A percentile compares a stretch with the other conserved stretches of the same genome.
phyloP scores from a whole-genome alignment of 2,797 vertebrate genomes.

The Microctenopoma stevenorrisi region DNA sequence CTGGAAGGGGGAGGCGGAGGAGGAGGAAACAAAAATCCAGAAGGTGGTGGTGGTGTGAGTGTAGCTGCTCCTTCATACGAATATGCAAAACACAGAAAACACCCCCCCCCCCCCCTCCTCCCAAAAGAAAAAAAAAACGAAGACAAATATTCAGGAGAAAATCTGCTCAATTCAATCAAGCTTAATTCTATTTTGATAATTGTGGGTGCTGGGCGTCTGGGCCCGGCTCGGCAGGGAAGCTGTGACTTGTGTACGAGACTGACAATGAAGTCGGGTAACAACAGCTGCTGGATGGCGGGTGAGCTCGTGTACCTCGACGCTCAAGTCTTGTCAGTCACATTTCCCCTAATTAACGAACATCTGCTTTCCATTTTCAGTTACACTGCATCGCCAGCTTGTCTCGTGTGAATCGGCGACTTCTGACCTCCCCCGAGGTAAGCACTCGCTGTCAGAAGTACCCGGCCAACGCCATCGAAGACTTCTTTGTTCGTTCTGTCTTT shows the following conservation, averaged over 20 bases:
- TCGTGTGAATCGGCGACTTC: constrained; percentile 94
- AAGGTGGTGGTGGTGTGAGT: constrained; percentile 50
- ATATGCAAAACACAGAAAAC: constrained; percentile 18
- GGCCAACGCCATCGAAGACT: constrained; percentile 39
- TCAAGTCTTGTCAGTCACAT: constrained; percentile 99
- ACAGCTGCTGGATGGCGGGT: constrained; percentile 94
- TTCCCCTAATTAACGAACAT: constrained; percentile 99
- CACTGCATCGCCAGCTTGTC: constrained; percentile 95
- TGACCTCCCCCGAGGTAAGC: constrained; percentile 90
- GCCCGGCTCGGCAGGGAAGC: constrained; percentile 86
- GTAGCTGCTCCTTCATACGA: constrained; percentile 51
- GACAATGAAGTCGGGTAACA: constrained; percentile 92
- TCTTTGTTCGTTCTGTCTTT: constrained; percentile 4
- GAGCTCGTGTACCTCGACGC: constrained; percentile 91
- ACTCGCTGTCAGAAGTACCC: constrained; percentile 65
- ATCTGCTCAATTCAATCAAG: constrained; percentile 87
- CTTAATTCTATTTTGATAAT: constrained; percentile 90
- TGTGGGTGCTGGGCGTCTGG: constrained; percentile 82
- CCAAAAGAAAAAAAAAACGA: constrained; percentile 10
- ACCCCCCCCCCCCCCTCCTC: no score
- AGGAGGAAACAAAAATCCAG: constrained; percentile 31
- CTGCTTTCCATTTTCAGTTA: constrained; percentile 97
- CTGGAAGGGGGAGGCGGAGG: constrained; percentile 23
- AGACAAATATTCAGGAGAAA: constrained; percentile 62
- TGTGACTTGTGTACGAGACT: constrained; percentile 93